Base-by-base conservation (phyloP, 2,888 invertebrate species). In the Serripes groenlandicus region DNA sequence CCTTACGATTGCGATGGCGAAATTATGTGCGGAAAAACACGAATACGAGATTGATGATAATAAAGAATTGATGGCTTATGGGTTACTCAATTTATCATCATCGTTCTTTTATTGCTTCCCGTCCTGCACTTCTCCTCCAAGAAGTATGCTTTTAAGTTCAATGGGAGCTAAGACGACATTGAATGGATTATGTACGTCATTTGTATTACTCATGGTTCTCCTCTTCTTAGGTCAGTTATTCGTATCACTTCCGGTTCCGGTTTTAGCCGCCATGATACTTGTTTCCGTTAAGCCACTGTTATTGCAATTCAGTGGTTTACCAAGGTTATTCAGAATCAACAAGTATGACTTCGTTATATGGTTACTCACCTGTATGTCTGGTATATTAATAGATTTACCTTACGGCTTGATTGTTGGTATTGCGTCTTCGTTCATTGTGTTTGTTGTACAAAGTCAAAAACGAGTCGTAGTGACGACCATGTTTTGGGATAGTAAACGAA, bases 251-350 rank as follows among this genome's bases (percentile, higher is more conserved):
- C 94, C 94, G 5, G 88, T 91, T 35, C 83, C 91, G 78, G 92
- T 95, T 34, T 90, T 95, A 4, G 94, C 95, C 5, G 92, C 94
- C 37, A 95, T 95, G 86, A 95, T 95, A 62, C 91, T 95, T 30
- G 94, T 94, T 4, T 93, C 94, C 21, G 90, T 95, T 66, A 93
- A 95, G 77, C 92, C 94, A 64, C 90, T 95, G 18, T 92, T 95
- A 66, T 94, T 96, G 93, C 97, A 97, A 95, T 95, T 96, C 18
- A 90, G 95, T 93, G 96, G 97, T 64, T 95, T 98, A 0, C 94
- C 95, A 28, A 96, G 95, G 86, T 96, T 97, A 87, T 98, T 97
- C 97, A 96, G 95, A 89, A 94, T 97, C 23, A 97, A 97, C 86
- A 96, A 96, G 90, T 95, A 97, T 90, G 98, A 98, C 92, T 97